Base-by-base conservation (phyloP, 2,113 vertebrate genomes). In the Meleagris gallopavo region DNA sequence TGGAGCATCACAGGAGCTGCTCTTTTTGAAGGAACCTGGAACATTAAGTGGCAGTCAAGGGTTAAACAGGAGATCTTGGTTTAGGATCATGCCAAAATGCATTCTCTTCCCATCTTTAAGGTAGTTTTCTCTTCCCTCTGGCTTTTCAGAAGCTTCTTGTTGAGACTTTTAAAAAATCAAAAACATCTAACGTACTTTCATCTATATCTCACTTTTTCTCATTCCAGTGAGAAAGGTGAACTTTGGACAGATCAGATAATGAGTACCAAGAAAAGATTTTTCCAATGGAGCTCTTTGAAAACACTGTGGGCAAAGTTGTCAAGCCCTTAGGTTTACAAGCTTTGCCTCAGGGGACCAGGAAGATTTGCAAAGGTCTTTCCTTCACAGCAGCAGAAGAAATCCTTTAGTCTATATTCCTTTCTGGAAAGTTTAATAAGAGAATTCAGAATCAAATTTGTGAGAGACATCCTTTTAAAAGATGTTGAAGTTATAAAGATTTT, bases 191-290 rank as follows among this genome's bases (percentile, higher is more conserved):
- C 29, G 1, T 80, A 41, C 81, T 94, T 97, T 96, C 72, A 95
- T 96, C 86, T 95, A 18, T 70, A n/a, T 88, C 67, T 71, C 75
- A 69, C 70, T 71, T 57, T 83, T n/a, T 6, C 10, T 61, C n/a
- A 48, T 95, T 95, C 79, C 64, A 70, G 6, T 62, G 34, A 89
- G 52, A 86, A 92, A 90, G 77, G 79, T 96, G 83, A 95, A 84
- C 83, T 92, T 81, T 95, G 92, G 82, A 66, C 70, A 90, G 67
- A 93, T 89, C 65, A 88, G 66, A 91, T 95, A 96, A 95, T 85
- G 74, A 95, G 88, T 78, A 89, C 60, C 52, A 85, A 87, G 67
- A 90, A 96, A 89, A 48, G 14, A 67, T 78, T 96, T 94, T 91
- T 88, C 81, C 40, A 62, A 0, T 83, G 38, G 70, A 92, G 71